These are phyloP conservation scores for Danio aesculapii DNA, from an alignment of 2,797 vertebrate species.

Conservation along the genomic window DNA sequence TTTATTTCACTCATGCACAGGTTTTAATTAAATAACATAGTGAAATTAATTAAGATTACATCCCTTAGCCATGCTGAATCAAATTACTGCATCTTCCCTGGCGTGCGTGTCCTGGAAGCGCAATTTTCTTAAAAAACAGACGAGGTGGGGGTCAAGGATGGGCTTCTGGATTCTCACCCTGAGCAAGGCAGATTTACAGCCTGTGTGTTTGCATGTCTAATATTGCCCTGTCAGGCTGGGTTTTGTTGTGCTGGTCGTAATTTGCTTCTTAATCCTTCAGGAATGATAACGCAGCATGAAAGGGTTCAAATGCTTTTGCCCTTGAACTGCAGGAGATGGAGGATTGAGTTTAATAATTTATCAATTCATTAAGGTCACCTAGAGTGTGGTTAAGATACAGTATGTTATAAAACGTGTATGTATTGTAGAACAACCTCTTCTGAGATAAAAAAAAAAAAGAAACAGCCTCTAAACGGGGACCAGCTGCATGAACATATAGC, in stretches of 20 bases:
- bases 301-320: conserved; percentile 34
- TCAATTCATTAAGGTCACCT: conserved; percentile 31
- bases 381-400: conserved; percentile 16
- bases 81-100: conserved; percentile 71
- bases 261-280: conserved; percentile 61
- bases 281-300: conserved; percentile 47
- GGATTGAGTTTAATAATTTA: conserved; percentile 18
- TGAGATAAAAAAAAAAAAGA: neutral
- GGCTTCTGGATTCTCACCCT: conserved; percentile 54
- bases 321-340: conserved; percentile 12
- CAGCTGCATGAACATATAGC: too few species aligned
- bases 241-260: conserved; percentile 47
- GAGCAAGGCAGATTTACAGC: conserved; percentile 38
- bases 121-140: conserved; percentile 61
- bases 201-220: conserved; percentile 5
- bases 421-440: neutral
- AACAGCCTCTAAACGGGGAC: neutral
- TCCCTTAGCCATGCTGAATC: conserved; percentile 69
- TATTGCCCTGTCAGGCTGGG: conserved; percentile 46
- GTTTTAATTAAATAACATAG: conserved; percentile 80
- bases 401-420: neutral
- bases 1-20: conserved; percentile 70
- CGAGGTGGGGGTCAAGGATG: conserved; percentile 61
- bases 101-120: conserved; percentile 64
- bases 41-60: conserved; percentile 77